These are phyloP conservation scores for Diacarnus erythraeanus DNA, from an alignment of 37 sponge, comb jelly and placozoan species.

Conservation along the genomic window DNA sequence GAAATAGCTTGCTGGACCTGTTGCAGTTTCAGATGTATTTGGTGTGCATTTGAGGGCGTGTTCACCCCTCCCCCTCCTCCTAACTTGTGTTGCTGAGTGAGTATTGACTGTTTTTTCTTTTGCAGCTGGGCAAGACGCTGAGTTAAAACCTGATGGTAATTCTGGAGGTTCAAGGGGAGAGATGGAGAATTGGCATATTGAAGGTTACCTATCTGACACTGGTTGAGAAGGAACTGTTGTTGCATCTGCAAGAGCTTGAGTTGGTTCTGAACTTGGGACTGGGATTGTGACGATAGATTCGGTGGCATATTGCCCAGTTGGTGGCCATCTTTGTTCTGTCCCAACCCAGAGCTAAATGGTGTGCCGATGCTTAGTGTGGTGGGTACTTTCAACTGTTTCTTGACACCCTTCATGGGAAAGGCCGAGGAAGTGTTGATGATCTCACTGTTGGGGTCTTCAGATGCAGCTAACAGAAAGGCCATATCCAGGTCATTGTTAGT, in stretches of 20 bases:
- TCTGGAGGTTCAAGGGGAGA: constrained; percentile 6
- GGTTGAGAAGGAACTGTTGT: constrained; percentile 30
- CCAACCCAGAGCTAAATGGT: not conserved
- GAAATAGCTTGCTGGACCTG: constrained; percentile 31
- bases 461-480: constrained; percentile 1
- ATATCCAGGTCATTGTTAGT: constrained; percentile 50
- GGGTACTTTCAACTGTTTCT: not conserved
- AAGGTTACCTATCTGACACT: not conserved
- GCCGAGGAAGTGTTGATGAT: not conserved
- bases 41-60: not conserved
- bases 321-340: not conserved
- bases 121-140: constrained; percentile 40
- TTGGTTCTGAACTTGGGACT: constrained; percentile 2
- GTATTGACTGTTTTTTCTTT: constrained; percentile 25
- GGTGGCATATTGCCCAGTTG: not conserved
- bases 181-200: not conserved
- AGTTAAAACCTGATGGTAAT: constrained; percentile 32
- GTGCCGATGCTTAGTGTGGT: not conserved
- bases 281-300: not conserved
- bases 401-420: constrained; percentile 1
- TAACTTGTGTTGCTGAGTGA: constrained; percentile 32
- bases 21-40: constrained; percentile 4
- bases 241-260: constrained; percentile 8
- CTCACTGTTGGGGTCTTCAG: not conserved
- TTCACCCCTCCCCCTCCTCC: not conserved